Conservation (phyloP, 2,797 vertebrate species). For the Trachurus trachurus region DNA sequence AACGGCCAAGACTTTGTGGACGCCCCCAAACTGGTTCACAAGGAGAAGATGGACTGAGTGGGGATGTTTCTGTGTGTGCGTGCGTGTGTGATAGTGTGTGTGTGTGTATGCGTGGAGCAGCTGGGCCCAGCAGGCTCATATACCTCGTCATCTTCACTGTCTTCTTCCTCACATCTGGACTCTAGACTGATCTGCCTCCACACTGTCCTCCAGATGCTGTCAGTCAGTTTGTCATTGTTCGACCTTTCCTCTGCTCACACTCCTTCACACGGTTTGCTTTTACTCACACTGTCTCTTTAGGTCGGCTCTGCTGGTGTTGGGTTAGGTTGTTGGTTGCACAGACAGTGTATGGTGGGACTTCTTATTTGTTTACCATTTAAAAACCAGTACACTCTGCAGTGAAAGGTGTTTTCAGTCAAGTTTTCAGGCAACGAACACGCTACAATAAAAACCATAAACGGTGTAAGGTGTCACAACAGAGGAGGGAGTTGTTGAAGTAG, state of each 20-base stretch:
- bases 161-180: slow-evolving; percentile 82
- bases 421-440: not conserved
- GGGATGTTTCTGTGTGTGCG: slow-evolving; percentile 79
- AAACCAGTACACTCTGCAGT: not conserved
- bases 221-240: not conserved
- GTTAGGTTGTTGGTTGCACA: not conserved
- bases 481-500: not conserved
- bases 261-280: slow-evolving; percentile 24
- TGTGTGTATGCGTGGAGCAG: slow-evolving; percentile 87
- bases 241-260: slow-evolving; percentile 14
- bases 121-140: slow-evolving; percentile 81
- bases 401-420: not conserved
- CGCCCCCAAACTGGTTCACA: slow-evolving; percentile 96
- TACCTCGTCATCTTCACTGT: slow-evolving; percentile 64
- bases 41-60: slow-evolving; percentile 98
- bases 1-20: slow-evolving; percentile 98
- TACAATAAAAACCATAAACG: not conserved
- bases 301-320: not conserved
- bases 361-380: not conserved
- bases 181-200: slow-evolving; percentile 69
- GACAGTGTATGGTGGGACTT: slow-evolving; percentile 8
- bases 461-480: not conserved
- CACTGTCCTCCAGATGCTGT: slow-evolving; percentile 22
- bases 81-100: slow-evolving; percentile 41
- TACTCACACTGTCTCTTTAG: not conserved